Conservation (phyloP, 2,797 vertebrate genomes). For the Poliocrania exsul region DNA sequence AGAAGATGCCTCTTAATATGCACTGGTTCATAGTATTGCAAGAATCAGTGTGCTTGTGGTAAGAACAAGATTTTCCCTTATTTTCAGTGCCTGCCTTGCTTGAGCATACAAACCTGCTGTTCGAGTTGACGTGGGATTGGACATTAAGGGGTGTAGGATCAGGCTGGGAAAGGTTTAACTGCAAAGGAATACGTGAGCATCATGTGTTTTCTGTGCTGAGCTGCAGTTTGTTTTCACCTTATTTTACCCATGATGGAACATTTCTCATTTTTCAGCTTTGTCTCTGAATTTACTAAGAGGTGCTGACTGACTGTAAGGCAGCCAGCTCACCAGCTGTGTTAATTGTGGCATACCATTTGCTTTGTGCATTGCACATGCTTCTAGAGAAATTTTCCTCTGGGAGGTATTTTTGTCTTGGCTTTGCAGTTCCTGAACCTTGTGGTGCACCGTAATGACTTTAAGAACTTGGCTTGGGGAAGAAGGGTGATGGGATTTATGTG, state of each 20-base stretch:
- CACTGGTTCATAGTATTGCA: background rate
- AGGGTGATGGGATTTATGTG: background rate
- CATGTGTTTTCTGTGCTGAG: background rate
- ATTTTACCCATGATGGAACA: conserved; percentile 2
- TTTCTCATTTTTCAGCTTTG: background rate
- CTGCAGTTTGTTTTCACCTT: background rate
- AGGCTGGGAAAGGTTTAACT: background rate
- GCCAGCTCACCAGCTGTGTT: background rate
- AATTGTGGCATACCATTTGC: background rate
- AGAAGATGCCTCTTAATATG: background rate
- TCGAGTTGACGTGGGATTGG: background rate
- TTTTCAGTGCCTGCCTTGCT: background rate
- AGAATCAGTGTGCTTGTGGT: background rate
- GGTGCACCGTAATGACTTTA: background rate
- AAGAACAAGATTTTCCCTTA: background rate
- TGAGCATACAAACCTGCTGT: background rate
- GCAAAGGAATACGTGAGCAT: background rate
- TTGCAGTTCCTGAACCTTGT: background rate
- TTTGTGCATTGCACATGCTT: background rate
- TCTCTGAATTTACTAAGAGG: background rate
- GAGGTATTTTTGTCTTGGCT: background rate
- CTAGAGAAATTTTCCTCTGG: background rate
- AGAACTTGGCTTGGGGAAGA: background rate
- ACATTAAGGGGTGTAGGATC: background rate
- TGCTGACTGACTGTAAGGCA: background rate